Evolutionary conservation across 1,140 invertebrate species (phyloP).

Genomic region (Doryteuthis pealeii): DNA sequence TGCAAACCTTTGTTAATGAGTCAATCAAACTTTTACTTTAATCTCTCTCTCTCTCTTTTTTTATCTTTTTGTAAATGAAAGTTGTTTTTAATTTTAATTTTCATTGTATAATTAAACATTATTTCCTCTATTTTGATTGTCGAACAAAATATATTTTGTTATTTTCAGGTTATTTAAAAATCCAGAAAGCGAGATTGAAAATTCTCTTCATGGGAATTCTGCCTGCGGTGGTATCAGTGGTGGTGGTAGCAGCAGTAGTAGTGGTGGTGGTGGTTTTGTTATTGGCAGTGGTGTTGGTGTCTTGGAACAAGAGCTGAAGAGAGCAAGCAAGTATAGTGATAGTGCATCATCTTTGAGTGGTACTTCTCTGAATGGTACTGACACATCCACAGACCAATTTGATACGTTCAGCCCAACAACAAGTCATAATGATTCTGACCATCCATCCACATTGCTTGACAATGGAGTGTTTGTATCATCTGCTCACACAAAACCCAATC

Average conservation of each 20-base stretch:
- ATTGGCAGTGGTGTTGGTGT: neutral
- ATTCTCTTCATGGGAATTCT: too few relatives aligned
- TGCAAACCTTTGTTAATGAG: too few relatives aligned
- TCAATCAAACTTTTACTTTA: too few relatives aligned
- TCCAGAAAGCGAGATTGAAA: neutral
- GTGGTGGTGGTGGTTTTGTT: neutral
- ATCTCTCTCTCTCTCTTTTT: too few relatives aligned
- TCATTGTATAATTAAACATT: too few relatives aligned
- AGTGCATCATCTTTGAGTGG: slow-evolving; percentile 2
- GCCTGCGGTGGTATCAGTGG: too few relatives aligned
- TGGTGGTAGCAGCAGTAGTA: too few relatives aligned
- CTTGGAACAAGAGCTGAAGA: neutral
- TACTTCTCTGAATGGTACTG: neutral
- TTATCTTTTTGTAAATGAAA: too few relatives aligned
- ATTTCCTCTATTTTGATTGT: too few relatives aligned
- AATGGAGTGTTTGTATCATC: neutral
- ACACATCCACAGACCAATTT: neutral
- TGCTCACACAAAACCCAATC: neutral
- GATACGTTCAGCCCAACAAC: slow-evolving; percentile 1
- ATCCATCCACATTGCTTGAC: neutral
- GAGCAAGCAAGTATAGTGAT: neutral
- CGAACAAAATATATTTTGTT: too few relatives aligned
- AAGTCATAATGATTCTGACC: neutral
- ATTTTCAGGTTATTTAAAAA: neutral
- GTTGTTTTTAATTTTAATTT: too few relatives aligned